A percentile compares a stretch with the other conserved stretches of the same genome.
Conservation (phyloP, 1,140 invertebrate genomes). For the Probaryconus sp. region DNA sequence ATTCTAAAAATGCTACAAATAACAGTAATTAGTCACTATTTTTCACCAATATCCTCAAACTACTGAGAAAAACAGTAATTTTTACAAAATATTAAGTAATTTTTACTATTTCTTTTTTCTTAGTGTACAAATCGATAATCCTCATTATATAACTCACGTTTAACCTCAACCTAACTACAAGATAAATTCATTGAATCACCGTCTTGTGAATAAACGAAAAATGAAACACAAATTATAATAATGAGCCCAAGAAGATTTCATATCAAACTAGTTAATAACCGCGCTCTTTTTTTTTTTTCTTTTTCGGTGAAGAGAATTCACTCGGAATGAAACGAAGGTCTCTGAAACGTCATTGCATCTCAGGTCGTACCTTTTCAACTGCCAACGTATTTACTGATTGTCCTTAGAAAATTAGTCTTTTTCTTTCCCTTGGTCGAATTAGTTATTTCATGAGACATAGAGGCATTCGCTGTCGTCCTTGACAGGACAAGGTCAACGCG, state of each 20-base stretch:
- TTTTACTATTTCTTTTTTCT: too few species aligned
- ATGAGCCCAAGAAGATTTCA: not conserved
- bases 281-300: conserved; percentile 9
- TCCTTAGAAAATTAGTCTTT: conserved; percentile 59
- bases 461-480: conserved; percentile 36
- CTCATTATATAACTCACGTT: too few species aligned
- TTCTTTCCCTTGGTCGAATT: conserved; percentile 34
- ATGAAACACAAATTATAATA: too few species aligned
- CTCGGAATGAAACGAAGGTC: conserved; percentile 20
- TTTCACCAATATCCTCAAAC: too few species aligned
- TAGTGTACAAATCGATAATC: too few species aligned
- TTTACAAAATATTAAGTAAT: too few species aligned
- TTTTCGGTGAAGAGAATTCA: not conserved
- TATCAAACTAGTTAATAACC: conserved; percentile 18
- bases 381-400: conserved; percentile 24
- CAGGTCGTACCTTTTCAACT: conserved; percentile 18
- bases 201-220: too few species aligned
- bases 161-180: too few species aligned
- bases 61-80: too few species aligned
- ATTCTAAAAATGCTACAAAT: too few species aligned
- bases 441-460: conserved; percentile 17
- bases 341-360: conserved; percentile 29
- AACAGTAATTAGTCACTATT: too few species aligned
- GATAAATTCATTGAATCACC: too few species aligned
- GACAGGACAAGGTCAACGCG: conserved; percentile 26